Percentiles rank a stretch among this genome's conserved stretches.
These are phyloP conservation scores for Zoanthus gigantus DNA, from an alignment of 92 coral and sea anemone genomes.

Conservation along the genomic window DNA sequence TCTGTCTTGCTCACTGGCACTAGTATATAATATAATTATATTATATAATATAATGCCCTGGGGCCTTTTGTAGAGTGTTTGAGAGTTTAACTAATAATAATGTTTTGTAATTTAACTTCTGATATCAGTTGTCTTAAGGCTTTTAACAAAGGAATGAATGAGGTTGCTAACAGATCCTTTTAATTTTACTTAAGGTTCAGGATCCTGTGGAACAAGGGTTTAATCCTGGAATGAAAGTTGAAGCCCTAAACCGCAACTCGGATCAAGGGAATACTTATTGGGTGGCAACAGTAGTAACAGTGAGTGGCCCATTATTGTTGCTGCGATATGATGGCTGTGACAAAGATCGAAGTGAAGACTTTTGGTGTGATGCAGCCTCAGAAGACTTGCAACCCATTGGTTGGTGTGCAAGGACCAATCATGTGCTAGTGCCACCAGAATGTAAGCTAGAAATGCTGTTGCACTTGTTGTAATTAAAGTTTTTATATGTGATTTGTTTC, in stretches of 20 bases:
- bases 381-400: constrained; percentile 86
- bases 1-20: no score
- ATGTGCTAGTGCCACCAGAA: constrained; percentile 82
- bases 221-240: constrained; percentile 83
- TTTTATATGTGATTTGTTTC: no score
- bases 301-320: constrained; percentile 83
- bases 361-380: constrained; percentile 84
- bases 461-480: neutral
- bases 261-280: constrained; percentile 73
- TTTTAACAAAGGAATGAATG: no score
- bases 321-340: constrained; percentile 86
- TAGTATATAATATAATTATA: no score
- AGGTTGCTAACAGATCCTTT: neutral
- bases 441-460: constrained; percentile 25
- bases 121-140: no score
- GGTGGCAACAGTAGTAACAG: constrained; percentile 89
- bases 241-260: constrained; percentile 72
- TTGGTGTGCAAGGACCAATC: constrained; percentile 81
- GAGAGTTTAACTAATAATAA: no score
- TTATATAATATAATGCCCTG: no score
- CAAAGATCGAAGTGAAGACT: constrained; percentile 88
- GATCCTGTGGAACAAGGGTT: constrained; percentile 78
- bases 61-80: no score
- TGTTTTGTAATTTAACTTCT: no score
- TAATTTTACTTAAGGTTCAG: constrained; percentile 52